A percentile compares a stretch with the other conserved stretches of the same genome.
These are phyloP conservation scores for Dioctria rufipes DNA, from an alignment of 2,888 invertebrate species.

Conservation along the genomic window DNA sequence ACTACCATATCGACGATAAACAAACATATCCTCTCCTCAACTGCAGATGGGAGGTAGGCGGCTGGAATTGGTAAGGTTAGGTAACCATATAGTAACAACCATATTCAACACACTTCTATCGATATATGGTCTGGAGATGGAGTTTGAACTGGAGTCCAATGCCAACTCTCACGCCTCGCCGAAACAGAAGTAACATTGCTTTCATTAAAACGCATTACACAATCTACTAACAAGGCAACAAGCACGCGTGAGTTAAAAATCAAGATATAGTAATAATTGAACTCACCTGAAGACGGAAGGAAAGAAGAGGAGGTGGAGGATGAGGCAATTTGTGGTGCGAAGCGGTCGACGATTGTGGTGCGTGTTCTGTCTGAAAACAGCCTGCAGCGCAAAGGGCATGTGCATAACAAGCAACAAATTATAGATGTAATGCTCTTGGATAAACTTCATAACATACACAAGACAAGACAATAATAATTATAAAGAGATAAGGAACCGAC, in stretches of 20 bases:
- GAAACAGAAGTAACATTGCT: slow-evolving; percentile 16
- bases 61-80: too few species aligned
- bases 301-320: too few species aligned
- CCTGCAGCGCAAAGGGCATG: slow-evolving; percentile 41
- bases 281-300: slow-evolving; percentile 5
- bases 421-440: slow-evolving; percentile 41
- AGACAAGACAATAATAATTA: slow-evolving; percentile 44
- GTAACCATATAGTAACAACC: neutral
- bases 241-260: slow-evolving; percentile 41
- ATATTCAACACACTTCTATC: neutral
- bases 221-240: slow-evolving; percentile 19
- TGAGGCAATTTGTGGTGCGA: slow-evolving; percentile 26
- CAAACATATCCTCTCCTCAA: slow-evolving; percentile 24
- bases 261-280: slow-evolving; percentile 39
- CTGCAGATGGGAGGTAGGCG: neutral
- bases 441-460: slow-evolving; percentile 19
- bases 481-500: slow-evolving; percentile 34
- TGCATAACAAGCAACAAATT: slow-evolving; percentile 47
- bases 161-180: neutral
- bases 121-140: neutral
- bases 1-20: neutral
- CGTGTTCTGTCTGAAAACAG: slow-evolving; percentile 5
- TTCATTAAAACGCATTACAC: slow-evolving; percentile 35
- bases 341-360: neutral
- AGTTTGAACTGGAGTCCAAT: neutral